Percentiles rank a stretch among this genome's conserved stretches.
These are phyloP conservation scores for Petrosia ficiformis DNA, from an alignment of 37 sponge, comb jelly and placozoan genomes.

Conservation along the genomic window DNA sequence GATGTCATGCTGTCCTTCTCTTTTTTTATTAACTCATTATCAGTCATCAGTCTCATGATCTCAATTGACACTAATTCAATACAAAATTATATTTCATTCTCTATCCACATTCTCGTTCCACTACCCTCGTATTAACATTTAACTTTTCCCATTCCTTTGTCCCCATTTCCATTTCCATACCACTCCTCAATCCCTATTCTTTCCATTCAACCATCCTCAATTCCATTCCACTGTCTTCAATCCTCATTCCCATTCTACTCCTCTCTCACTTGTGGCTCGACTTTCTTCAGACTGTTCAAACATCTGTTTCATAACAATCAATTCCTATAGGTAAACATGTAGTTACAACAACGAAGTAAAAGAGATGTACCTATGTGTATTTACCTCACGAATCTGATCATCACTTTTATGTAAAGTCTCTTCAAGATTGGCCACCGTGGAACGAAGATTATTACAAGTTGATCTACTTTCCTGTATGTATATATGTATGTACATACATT, in stretches of 20 bases:
- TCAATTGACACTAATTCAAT: constrained; percentile 40
- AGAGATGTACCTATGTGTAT: not conserved
- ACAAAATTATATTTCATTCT: not conserved
- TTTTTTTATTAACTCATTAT: constrained; percentile 10
- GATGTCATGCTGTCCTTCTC: constrained; percentile 10
- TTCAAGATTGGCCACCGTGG: constrained; percentile 26
- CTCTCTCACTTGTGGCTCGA: constrained; percentile 41
- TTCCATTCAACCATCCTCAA: too few species aligned
- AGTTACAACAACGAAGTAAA: not conserved
- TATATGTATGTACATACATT: not conserved
- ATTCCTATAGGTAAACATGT: constrained; percentile 20
- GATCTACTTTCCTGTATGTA: constrained; percentile 39
- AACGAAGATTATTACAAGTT: constrained; percentile 4
- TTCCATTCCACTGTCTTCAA: too few species aligned
- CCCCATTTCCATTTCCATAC: too few species aligned
- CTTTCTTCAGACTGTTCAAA: constrained; percentile 76
- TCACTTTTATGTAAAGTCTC: constrained; percentile 16
- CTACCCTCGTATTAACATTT: too few species aligned
- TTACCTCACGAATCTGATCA: constrained; percentile 37
- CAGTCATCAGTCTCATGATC: constrained; percentile 25
- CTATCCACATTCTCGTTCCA: not conserved
- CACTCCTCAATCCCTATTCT: too few species aligned
- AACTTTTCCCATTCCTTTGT: too few species aligned
- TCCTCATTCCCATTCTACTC: too few species aligned
- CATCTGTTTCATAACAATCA: constrained; percentile 57